A percentile compares a stretch with the other conserved stretches of the same genome.
Evolutionary conservation across 1,140 invertebrate genomes (phyloP).

Genomic region (Antheraea mylitta): DNA sequence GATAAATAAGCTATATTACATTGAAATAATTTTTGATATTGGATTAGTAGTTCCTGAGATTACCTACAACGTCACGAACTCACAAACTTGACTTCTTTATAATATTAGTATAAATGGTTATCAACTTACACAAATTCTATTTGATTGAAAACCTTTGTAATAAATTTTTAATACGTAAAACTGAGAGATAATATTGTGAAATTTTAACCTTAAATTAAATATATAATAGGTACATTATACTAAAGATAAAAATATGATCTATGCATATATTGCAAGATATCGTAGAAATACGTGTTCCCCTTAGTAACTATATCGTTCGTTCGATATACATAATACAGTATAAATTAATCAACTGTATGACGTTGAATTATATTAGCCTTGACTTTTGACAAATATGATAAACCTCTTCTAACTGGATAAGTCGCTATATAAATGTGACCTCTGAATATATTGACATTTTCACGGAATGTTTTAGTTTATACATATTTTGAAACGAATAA

Average conservation of each 20-base stretch:
- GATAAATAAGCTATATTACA: too few species aligned
- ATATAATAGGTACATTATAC: too few species aligned
- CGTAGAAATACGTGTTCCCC: neutral
- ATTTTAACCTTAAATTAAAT: too few species aligned
- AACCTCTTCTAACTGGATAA: slow-evolving; percentile 17
- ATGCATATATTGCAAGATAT: neutral
- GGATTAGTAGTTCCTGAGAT: too few species aligned
- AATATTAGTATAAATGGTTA: too few species aligned
- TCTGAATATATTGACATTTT: slow-evolving; percentile 44
- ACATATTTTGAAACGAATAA: slow-evolving; percentile 28
- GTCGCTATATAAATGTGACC: slow-evolving; percentile 30
- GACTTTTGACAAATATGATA: slow-evolving; percentile 32
- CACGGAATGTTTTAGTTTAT: slow-evolving; percentile 23
- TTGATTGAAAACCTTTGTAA: too few species aligned
- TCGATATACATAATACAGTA: slow-evolving; percentile 3
- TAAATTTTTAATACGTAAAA: too few species aligned
- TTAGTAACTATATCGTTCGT: slow-evolving; percentile 4
- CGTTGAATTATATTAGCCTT: slow-evolving; percentile 25
- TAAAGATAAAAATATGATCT: neutral
- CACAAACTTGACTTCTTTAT: too few species aligned
- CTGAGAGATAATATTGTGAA: too few species aligned
- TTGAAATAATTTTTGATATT: too few species aligned
- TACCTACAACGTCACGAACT: too few species aligned
- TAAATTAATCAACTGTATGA: slow-evolving; percentile 16
- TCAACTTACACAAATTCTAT: too few species aligned